Evolutionary conservation across 2,888 invertebrate species (phyloP), one percentile per base, ranked within the genome.

Genomic region (Stenodema calcarata): DNA sequence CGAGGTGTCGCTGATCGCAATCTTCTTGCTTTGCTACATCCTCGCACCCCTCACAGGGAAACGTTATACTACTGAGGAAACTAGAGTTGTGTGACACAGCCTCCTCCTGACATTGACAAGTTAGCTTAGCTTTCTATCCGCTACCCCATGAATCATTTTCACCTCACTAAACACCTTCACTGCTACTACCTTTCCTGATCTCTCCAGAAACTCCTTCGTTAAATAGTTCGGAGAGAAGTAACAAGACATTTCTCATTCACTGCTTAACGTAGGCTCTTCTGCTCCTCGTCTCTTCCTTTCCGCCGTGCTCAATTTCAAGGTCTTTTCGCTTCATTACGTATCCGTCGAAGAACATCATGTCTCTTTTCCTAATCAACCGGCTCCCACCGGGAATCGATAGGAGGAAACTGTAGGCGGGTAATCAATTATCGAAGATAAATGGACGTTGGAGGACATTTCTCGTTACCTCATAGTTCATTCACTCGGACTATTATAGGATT

Each of bases 101-200:
- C 44, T 44, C 50, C 47, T 1, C 11, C 28, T 82, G 82, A 82
- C 82, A 82, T 82, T 82, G 82, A 82, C 82, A 82, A 82, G 82
- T 82, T 82, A 35, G 73, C 73, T 73, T 73, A 62, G 54, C 50
- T 80, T 80, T 80, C 80, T 54, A 54, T 80, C 54, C 70, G 42
- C 69, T 23, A 62, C 23, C 28, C 82, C 82, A 82, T 82, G 82
- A 82, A 82, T 82, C 82, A 82, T 82, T 82, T 82, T 62, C 82
- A 69, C 82, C 47, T 44, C 70, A 69, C 82, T 82, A 69, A 82
- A 82, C 82, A 47, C 82, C 47, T 69, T 69, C 80, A 28, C 35
- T 44, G 23, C 27, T 41, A 1, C 28, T 79, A 27, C 30, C n/a
- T 50, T 80, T 47, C 30, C n/a, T n/a, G 42, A 27, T 27, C 41